These are phyloP conservation scores for Heliconius cydno DNA, from an alignment of 2,888 invertebrate genomes.

Conservation along the genomic window DNA sequence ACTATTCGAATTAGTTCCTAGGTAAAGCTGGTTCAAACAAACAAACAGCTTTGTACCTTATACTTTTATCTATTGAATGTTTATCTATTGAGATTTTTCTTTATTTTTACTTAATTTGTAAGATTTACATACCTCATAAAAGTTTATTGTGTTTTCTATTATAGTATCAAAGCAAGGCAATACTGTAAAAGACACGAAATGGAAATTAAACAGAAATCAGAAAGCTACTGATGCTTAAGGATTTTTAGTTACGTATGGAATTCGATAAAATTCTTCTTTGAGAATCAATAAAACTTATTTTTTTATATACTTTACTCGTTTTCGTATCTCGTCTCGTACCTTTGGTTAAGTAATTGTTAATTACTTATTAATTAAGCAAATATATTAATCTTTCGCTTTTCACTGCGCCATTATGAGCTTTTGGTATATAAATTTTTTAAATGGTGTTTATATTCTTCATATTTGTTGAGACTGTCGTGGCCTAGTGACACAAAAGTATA, in stretches of 20 bases:
- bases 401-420: too few species aligned
- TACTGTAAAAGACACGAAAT: constrained; percentile 25
- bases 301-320: not conserved
- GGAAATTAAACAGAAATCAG: constrained; percentile 19
- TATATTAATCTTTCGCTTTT: too few species aligned
- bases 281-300: not conserved
- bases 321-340: not conserved
- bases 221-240: constrained; percentile 11
- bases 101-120: not conserved
- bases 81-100: too few species aligned
- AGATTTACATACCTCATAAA: not conserved
- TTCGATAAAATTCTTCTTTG: not conserved
- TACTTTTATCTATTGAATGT: too few species aligned
- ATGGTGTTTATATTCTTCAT: too few species aligned
- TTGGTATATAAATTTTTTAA: too few species aligned
- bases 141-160: not conserved
- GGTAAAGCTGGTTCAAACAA: too few species aligned
- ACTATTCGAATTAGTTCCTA: too few species aligned
- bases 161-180: not conserved
- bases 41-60: too few species aligned
- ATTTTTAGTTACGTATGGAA: not conserved
- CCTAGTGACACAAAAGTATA: too few species aligned
- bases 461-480: too few species aligned
- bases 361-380: too few species aligned
- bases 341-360: not conserved